These are phyloP conservation scores for Sisyra terminalis DNA, from an alignment of 2,888 invertebrate species.

Conservation along the genomic window DNA sequence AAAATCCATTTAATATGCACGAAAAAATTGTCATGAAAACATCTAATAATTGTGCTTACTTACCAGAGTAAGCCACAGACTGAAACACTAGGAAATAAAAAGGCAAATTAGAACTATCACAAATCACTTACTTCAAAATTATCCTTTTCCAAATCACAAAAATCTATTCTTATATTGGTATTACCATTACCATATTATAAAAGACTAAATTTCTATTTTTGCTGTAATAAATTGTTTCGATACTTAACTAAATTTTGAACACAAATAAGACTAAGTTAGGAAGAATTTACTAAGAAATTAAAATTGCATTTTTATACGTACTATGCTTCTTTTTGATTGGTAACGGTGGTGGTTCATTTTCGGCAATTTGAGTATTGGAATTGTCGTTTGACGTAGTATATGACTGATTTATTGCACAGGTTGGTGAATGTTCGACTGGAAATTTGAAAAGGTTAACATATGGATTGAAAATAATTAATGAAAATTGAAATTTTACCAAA, in stretches of 20 bases:
- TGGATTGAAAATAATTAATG: background rate
- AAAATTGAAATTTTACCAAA: background rate
- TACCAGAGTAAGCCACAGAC: conserved; percentile 92
- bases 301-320: conserved; percentile 40
- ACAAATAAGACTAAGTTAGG: background rate
- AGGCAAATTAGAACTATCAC: conserved; percentile 3
- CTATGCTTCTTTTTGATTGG: conserved; percentile 90
- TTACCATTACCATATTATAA: too few relatives aligned
- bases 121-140: conserved; percentile 5
- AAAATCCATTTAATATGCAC: too few relatives aligned
- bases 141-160: too few relatives aligned
- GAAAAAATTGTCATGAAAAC: too few relatives aligned
- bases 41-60: conserved; percentile 38
- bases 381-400: conserved; percentile 16
- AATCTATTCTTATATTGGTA: too few relatives aligned
- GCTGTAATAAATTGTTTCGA: too few relatives aligned
- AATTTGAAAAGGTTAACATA: background rate
- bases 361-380: conserved; percentile 25
- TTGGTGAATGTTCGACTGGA: conserved; percentile 22
- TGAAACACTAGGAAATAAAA: conserved; percentile 63
- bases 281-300: background rate
- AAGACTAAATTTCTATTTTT: too few relatives aligned
- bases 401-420: conserved; percentile 27
- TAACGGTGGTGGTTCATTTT: conserved; percentile 70
- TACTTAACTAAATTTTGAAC: conserved; percentile 9